Evolutionary conservation across 1,140 invertebrate genomes (phyloP).

Genomic region (Whitmania pigra): DNA sequence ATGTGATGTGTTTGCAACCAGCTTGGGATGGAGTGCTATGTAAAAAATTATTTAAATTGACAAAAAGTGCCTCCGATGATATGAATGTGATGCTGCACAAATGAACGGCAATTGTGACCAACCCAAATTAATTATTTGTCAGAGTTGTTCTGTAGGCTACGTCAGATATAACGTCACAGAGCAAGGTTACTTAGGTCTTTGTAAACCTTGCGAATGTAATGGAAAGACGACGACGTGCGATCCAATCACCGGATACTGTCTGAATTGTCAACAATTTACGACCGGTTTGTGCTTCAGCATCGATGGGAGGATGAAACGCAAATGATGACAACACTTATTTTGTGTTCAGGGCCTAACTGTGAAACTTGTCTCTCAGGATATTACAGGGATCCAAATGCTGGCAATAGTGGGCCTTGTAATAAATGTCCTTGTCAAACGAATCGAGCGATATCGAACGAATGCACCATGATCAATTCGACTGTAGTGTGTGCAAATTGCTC

Average conservation of each 20-base stretch:
- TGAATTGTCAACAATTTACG: slow-evolving; percentile 79
- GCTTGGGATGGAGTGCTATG: neutral
- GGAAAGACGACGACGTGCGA: slow-evolving; percentile 19
- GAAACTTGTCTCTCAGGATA: slow-evolving; percentile 61
- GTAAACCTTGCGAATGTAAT: slow-evolving; percentile 22
- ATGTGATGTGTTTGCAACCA: neutral
- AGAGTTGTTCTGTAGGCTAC: slow-evolving; percentile 3
- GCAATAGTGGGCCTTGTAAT: slow-evolving; percentile 74
- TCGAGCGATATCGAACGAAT: slow-evolving; percentile 13
- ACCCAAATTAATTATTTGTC: neutral
- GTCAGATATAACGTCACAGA: neutral
- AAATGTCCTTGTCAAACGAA: slow-evolving; percentile 50
- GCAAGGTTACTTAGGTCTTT: neutral
- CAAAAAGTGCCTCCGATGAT: too few relatives aligned
- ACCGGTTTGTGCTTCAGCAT: slow-evolving; percentile 53
- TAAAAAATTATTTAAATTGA: too few relatives aligned
- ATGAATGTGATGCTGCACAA: too few relatives aligned
- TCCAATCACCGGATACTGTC: slow-evolving; percentile 9
- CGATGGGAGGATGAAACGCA: too few relatives aligned
- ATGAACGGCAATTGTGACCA: neutral
- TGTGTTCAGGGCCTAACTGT: slow-evolving; percentile 46
- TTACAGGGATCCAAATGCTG: slow-evolving; percentile 58
- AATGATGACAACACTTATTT: neutral
- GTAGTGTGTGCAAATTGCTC: slow-evolving; percentile 12
- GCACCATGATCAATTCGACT: slow-evolving; percentile 2